A percentile compares a stretch with the other conserved stretches of the same genome.
These are phyloP conservation scores for Melierax canorus DNA, from an alignment of 2,113 vertebrate species.

Conservation along the genomic window DNA sequence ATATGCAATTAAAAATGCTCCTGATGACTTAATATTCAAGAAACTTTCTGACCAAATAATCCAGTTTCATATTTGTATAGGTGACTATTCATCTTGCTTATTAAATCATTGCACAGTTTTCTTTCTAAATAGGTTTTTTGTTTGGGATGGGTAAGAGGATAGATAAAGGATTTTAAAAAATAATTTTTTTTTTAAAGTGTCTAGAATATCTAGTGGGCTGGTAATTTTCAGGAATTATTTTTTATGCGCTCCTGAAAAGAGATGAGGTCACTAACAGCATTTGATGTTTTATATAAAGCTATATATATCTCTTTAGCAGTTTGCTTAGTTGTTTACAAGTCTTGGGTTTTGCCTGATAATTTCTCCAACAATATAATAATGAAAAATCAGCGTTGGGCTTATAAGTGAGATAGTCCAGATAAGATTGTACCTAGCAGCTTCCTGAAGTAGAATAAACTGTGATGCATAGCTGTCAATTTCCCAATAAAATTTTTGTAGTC, in stretches of 20 bases:
- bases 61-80: background rate
- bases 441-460: background rate
- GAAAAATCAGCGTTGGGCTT: background rate
- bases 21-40: background rate
- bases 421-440: background rate
- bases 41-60: background rate
- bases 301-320: background rate
- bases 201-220: fast-evolving
- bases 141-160: background rate
- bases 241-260: background rate
- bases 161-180: background rate
- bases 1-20: background rate
- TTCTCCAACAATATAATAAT: background rate
- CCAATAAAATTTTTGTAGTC: background rate
- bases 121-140: background rate
- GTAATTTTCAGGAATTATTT: background rate
- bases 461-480: background rate
- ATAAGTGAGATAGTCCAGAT: background rate
- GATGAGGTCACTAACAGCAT: background rate
- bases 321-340: background rate
- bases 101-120: background rate
- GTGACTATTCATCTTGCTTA: background rate
- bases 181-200: background rate
- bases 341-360: background rate
- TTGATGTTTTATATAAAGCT: background rate